Percentiles rank a stretch among this genome's conserved stretches.
Evolutionary conservation across 2,113 vertebrate species (phyloP).

Genomic region (Thunnus maccoyii): DNA sequence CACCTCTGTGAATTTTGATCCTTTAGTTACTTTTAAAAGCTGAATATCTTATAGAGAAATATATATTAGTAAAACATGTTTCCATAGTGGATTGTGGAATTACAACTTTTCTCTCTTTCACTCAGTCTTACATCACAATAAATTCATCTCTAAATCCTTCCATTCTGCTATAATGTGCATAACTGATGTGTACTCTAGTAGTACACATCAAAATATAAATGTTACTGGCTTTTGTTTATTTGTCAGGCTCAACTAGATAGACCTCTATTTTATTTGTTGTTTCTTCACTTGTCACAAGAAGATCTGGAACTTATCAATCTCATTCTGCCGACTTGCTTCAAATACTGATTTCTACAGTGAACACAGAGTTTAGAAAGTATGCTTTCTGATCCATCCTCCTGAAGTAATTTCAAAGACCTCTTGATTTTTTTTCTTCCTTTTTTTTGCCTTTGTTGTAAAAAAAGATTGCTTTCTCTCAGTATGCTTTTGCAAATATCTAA

Average conservation of each 20-base stretch:
- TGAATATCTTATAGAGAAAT: no score
- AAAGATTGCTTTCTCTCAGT: no score
- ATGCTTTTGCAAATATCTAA: no score
- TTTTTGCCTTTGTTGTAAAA: background rate
- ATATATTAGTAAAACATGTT: no score
- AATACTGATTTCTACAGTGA: background rate
- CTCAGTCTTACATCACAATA: no score
- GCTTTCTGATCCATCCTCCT: background rate
- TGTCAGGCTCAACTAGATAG: background rate
- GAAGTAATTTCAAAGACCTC: no score
- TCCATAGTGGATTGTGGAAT: no score
- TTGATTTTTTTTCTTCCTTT: background rate
- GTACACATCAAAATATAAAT: background rate
- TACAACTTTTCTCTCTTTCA: no score
- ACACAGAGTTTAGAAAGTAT: background rate
- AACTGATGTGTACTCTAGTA: background rate
- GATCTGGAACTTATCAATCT: constrained; percentile 1
- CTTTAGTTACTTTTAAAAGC: no score
- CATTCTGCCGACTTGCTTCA: background rate
- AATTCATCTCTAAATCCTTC: no score
- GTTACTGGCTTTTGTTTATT: no score
- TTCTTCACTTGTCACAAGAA: background rate
- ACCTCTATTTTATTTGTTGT: background rate
- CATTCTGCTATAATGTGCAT: background rate
- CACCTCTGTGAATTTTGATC: background rate